phyloP scores from a whole-genome alignment of 2,113 vertebrate genomes.

The Dasyurus viverrinus region DNA sequence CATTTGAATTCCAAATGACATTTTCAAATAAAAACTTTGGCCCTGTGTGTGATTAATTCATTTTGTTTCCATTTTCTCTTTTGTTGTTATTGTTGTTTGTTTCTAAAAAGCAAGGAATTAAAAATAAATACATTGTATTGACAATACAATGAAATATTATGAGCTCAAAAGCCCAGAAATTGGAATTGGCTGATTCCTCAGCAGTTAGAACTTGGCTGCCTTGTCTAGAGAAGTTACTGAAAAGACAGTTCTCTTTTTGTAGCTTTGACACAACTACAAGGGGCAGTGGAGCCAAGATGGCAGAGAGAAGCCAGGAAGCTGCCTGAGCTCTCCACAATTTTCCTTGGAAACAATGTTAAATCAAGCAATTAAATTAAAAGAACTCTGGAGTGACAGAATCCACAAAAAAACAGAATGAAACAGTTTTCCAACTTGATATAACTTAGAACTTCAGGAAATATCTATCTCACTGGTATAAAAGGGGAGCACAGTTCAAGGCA shows the following conservation, averaged over 20 bases:
- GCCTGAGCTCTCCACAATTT: too few species aligned
- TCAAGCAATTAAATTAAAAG: too few species aligned
- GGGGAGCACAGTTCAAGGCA: too few species aligned
- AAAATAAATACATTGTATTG: constrained; percentile 50
- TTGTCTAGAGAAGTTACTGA: not conserved
- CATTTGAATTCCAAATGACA: not conserved
- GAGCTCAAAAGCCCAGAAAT: constrained; percentile 46
- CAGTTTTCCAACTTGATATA: too few species aligned
- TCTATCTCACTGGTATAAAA: too few species aligned
- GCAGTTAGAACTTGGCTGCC: not conserved
- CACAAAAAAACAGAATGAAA: too few species aligned
- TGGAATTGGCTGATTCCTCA: constrained; percentile 27
- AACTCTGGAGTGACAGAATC: too few species aligned
- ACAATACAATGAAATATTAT: constrained; percentile 9
- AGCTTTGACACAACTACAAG: not conserved
- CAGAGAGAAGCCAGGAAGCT: too few species aligned
- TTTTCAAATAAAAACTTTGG: constrained; percentile 22
- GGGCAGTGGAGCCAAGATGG: too few species aligned
- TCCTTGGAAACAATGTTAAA: too few species aligned
- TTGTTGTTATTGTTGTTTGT: constrained; percentile 10
- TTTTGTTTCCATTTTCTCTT: constrained; percentile 38
- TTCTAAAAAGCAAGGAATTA: constrained; percentile 41
- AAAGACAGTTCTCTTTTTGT: not conserved
- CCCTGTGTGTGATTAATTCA: constrained; percentile 1
- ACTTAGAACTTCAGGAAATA: too few species aligned